Evolutionary conservation across 2,113 vertebrate species (phyloP), one percentile per base, ranked within the genome.

Genomic region (Saimiri boliviensis): DNA sequence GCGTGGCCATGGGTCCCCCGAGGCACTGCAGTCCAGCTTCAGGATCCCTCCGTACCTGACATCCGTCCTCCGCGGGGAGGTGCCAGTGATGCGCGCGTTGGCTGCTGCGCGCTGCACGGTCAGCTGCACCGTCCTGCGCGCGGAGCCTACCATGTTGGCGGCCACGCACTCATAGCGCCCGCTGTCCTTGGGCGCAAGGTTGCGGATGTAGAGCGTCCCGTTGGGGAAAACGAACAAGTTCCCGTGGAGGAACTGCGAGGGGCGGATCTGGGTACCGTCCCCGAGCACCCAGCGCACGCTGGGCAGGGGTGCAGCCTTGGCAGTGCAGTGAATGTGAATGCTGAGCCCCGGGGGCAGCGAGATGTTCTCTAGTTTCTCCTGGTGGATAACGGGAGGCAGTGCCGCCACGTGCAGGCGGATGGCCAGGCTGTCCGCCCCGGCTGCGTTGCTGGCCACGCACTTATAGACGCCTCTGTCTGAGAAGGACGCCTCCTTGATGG

Each of bases 161-260:
- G 99, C 99, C 89, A 98, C 97, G 70, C 99, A 99, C 93, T 99
- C 98, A 0, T 99, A 99, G 73, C 85, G 98, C 8, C 99, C 99
- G 16, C 98, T 98, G 94, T 99, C 98, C 58, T 82, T 97, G 1
- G 94, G 97, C 2, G 98, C 97, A 1, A 99, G 63, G 0, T 96
- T 97, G 23, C 98, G 98, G 81, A 99, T 98, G 87, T 98, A 98
- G 1, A 99, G 99, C 2, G 99, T 99, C 8, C 99, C 99, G 27
- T 99, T 99, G 66, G 99, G 99, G 96, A 99, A 99, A 83, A 99
- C 99, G 58, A 99, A 98, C 0, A 98, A 81, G 96, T 99, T 99
- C 16, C 98, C 98, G 25, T 94, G 98, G 20, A 99, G 80, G 86
- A 99, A 99, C 97, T 99, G 99, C 1, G 99, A 99, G 0, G 99